Base-by-base conservation (phyloP, 2,113 vertebrate species). In the Scartelaos histophorus region DNA sequence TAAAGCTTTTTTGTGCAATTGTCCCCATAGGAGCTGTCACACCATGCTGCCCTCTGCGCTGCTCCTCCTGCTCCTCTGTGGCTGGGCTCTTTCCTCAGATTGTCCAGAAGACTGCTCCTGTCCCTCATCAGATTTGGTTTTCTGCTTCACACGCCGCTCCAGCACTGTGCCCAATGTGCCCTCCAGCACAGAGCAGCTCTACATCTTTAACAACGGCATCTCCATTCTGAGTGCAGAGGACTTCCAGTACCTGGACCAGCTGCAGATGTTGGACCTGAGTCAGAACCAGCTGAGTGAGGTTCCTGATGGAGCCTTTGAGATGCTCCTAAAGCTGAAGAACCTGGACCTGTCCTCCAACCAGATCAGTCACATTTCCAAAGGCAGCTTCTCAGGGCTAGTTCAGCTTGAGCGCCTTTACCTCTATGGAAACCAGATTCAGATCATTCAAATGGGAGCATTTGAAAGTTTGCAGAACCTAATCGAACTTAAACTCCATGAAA, bases 371-470 rank as follows among this genome's bases (percentile, higher is more conserved):
- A 94, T 98, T 85, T 94, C 93, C 77, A 95, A 95, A 0, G 93
- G 94, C 77, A 96, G 95, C 69, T 98, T 98, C 84, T 93, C 93
- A 0, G 96, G 97, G 1, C 90, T 98, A 78, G 86, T 87, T 45
- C 88, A 92, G 75, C 91, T 98, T 5, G 95, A 98, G 79, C 92
- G 97, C 72, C 92, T 98, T 51, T 98, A 98, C 90, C 94, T 98
- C 58, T 92, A 95, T 71, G 89, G 80, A 83, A 98, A 98, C 86
- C 90, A 68, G 54, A 96, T 98, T 88, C 90, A 90, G 78, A 94
- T 80, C 78, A 96, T 98, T 84, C 95, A 97, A 0, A 67, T 85
- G 0, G 94, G 94, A 0, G 96, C 96, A 69, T 98, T 98, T 0
- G 90, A 95, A 2, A 89, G 91, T 0, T 92, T 98, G 16, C 90